phyloP scores from a whole-genome alignment of 2,888 invertebrate species.

The Agonopterix subpropinquella region DNA sequence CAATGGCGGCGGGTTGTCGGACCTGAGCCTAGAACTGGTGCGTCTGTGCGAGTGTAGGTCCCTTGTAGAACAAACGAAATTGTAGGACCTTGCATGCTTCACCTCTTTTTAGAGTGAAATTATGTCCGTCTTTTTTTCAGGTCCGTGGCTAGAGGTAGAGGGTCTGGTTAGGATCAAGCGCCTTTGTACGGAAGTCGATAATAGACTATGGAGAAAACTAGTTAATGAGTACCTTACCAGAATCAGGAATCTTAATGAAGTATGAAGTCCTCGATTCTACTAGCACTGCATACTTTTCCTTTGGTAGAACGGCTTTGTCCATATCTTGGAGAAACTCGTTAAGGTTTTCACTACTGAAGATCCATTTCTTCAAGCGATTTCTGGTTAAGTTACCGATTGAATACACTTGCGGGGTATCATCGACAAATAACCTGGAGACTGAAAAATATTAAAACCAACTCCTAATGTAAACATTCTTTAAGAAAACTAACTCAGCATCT shows the following conservation, averaged over 20 bases:
- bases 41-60: no score
- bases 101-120: no score
- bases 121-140: no score
- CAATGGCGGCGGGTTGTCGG: no score
- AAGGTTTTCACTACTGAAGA: not conserved
- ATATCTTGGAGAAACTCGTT: not conserved
- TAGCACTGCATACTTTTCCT: not conserved
- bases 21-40: no score
- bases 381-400: not conserved
- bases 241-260: not conserved
- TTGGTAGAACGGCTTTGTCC: not conserved
- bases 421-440: not conserved
- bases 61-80: no score
- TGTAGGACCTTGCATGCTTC: no score
- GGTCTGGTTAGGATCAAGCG: no score
- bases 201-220: not conserved
- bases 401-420: not conserved
- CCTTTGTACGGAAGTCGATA: no score
- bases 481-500: no score
- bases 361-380: not conserved
- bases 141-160: no score
- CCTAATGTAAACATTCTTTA: no score
- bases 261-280: not conserved
- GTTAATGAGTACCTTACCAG: not conserved
- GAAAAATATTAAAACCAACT: not conserved